Evolutionary conservation across 2,888 invertebrate genomes (phyloP), one percentile per base, ranked within the genome.

Genomic region (Oscheius sp.): DNA sequence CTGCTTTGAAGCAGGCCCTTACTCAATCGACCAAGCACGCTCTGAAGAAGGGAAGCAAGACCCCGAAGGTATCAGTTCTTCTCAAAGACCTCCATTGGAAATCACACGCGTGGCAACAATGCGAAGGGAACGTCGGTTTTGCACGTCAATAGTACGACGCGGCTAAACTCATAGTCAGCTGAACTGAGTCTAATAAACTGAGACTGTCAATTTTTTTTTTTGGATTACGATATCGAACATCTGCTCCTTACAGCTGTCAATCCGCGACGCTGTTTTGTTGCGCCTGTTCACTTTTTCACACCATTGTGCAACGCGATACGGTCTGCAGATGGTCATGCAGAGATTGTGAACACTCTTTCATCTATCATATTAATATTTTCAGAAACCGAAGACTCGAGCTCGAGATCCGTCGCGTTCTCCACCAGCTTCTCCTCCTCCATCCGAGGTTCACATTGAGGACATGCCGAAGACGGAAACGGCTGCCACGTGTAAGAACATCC

Each of bases 1-100:
- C 57, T 21, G 78, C 76, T 4, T 59, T 79, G 63, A 58, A 70
- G 11, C 72, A 74, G 71, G 79, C 78, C 53, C 71, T 78, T 33
- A 70, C 65, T 57, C 63, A 63, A 42, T 42, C 42, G 3, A 42
- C 42, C 42, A 42, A 42, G 7, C 3, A 42, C 7, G 59, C 59
- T 2, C 33, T 59, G 68, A 55, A 58, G 47, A 70, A 35, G 37
- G 37, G 50, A 68, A 68, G 21, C 35, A 65, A 11, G 35, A 33
- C 2, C 51, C 48, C 51, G 65, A 73, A 13, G 65, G 55, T 37
- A 66, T 62, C 3, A 5, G 2, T 33, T n/a, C n/a, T 53, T 53
- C 11, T 53, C 32, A 10, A 35, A 57, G 13, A 11, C 13, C 3
- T 9, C 21, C 13, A 3, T 53, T 42, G 42, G 42, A 42, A 42